A percentile compares a stretch with the other conserved stretches of the same genome.
phyloP scores from a whole-genome alignment of 2,888 invertebrate species.

The Platycheirus rosarum region DNA sequence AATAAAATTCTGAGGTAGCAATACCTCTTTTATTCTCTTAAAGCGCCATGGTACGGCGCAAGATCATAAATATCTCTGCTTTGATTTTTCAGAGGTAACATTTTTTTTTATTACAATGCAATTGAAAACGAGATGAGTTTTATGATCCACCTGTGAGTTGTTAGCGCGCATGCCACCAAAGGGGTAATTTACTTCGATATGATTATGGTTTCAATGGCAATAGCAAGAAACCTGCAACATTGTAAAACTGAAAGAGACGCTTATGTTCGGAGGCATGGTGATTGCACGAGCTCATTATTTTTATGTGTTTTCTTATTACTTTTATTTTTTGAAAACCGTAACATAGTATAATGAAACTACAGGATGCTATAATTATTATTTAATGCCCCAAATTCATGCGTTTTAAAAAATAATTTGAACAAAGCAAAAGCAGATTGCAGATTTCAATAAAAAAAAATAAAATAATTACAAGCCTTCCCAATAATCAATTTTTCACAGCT shows the following conservation, averaged over 20 bases:
- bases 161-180: constrained; percentile 23
- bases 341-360: background rate
- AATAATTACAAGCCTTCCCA: too few species aligned
- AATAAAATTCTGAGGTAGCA: too few species aligned
- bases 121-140: constrained; percentile 71
- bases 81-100: constrained; percentile 51
- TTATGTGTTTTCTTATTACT: constrained; percentile 19
- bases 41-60: background rate
- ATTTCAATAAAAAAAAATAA: too few species aligned
- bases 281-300: constrained; percentile 67
- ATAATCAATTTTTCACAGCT: too few species aligned
- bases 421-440: too few species aligned
- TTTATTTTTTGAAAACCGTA: constrained; percentile 9
- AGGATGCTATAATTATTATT: too few species aligned
- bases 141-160: constrained; percentile 59
- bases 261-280: constrained; percentile 27
- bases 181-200: constrained; percentile 49
- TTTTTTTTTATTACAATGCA: constrained; percentile 36
- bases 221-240: constrained; percentile 19
- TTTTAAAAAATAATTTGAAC: too few species aligned
- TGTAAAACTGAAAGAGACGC: constrained; percentile 20
- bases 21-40: background rate
- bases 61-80: constrained; percentile 44
- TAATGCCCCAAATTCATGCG: too few species aligned
- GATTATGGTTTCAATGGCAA: constrained; percentile 49